phyloP scores from a whole-genome alignment of 2,113 vertebrate genomes.

The Vulpes lagopus region DNA sequence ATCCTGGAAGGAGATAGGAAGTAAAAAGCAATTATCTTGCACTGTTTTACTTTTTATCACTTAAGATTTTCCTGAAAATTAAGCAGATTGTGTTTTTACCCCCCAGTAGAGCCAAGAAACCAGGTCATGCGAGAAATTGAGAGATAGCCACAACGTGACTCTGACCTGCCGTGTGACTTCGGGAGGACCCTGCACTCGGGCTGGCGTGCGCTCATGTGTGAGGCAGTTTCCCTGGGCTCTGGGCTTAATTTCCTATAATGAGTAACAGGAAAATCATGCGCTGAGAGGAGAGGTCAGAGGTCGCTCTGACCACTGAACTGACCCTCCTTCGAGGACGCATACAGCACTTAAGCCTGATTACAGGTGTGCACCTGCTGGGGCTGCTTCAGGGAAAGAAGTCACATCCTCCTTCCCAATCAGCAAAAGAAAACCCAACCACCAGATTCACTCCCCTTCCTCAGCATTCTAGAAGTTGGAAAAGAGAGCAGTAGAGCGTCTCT shows the following conservation, averaged over 20 bases:
- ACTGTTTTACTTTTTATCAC: neutral
- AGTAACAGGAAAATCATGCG: neutral
- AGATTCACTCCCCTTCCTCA: neutral
- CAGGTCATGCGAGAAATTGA: neutral
- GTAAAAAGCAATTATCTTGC: neutral
- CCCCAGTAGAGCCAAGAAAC: neutral
- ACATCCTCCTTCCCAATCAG: neutral
- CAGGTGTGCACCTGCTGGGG: neutral
- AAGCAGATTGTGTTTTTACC: neutral
- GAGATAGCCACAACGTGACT: neutral
- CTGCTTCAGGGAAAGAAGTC: neutral
- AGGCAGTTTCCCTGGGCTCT: neutral
- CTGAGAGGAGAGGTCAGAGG: neutral
- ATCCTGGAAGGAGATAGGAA: neutral
- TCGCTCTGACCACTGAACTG: neutral
- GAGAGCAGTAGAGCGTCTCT: fast-evolving
- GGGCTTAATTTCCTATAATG: neutral
- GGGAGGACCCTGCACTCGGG: neutral
- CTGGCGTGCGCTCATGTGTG: neutral
- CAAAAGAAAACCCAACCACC: neutral
- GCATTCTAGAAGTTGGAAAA: neutral
- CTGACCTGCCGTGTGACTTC: neutral
- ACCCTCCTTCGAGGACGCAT: neutral
- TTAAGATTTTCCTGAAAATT: neutral
- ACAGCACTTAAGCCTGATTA: neutral